A percentile compares a stretch with the other conserved stretches of the same genome.
These are phyloP conservation scores for Gallinago media DNA, from an alignment of 2,113 vertebrate species.

Conservation along the genomic window DNA sequence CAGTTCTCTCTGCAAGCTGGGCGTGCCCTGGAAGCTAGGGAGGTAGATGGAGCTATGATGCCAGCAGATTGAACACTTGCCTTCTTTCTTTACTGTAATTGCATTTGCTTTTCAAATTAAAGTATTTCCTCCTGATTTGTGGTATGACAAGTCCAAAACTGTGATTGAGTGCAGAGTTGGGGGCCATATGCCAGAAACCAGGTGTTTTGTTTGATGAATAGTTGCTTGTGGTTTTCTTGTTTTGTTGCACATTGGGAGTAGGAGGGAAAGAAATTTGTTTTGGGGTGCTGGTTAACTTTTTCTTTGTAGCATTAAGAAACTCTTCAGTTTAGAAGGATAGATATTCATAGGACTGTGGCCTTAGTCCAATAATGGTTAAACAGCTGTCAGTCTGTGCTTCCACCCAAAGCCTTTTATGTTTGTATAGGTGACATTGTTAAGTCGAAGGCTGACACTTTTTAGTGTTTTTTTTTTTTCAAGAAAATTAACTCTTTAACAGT, in stretches of 20 bases:
- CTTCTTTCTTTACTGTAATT: conserved; percentile 21
- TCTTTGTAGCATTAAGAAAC: background rate
- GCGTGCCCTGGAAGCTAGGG: background rate
- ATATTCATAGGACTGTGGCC: background rate
- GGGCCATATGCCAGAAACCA: background rate
- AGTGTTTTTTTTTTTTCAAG: background rate
- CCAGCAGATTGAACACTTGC: background rate
- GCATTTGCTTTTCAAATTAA: conserved; percentile 24
- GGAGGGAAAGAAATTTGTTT: background rate
- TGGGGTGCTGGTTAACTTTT: background rate
- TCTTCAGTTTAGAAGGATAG: background rate
- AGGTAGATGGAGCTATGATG: conserved; percentile 12
- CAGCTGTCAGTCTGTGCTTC: background rate
- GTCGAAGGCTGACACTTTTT: background rate
- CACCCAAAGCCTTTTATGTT: background rate
- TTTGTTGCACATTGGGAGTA: background rate
- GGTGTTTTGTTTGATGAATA: background rate
- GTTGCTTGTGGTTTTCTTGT: background rate
- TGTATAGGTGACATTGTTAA: background rate
- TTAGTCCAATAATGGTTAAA: background rate
- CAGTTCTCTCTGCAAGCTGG: background rate
- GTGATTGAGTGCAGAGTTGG: background rate
- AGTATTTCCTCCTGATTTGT: conserved; percentile 16
- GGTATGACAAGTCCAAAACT: background rate
- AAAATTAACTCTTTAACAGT: background rate